Conservation (phyloP, 2,797 vertebrate genomes). For the Pristis pectinata region DNA sequence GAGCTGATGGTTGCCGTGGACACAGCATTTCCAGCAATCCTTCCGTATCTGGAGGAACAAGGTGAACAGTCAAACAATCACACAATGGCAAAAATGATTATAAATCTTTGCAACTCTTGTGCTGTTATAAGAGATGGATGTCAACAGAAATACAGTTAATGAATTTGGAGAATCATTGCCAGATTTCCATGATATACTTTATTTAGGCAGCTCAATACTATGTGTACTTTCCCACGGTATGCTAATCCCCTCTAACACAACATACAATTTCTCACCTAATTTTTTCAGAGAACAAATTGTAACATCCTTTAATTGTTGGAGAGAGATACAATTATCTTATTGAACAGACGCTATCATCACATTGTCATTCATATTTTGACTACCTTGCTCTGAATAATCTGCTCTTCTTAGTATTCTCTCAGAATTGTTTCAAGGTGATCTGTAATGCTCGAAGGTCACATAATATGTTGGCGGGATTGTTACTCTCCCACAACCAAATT, state of each 20-base stretch:
- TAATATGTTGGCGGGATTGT: background rate
- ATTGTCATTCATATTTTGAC: background rate
- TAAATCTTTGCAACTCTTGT: background rate
- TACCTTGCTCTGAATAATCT: background rate
- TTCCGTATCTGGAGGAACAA: background rate
- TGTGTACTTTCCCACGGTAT: background rate
- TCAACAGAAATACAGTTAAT: background rate
- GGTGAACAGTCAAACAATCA: background rate
- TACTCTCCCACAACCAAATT: background rate
- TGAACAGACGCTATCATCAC: background rate
- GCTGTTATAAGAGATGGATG: background rate
- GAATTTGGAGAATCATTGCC: background rate
- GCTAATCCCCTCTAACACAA: background rate
- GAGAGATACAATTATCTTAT: background rate
- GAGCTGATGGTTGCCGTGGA: background rate
- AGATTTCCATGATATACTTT: background rate
- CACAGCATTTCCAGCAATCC: background rate
- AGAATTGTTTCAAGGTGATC: constrained; percentile 11
- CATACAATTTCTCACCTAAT: background rate
- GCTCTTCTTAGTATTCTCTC: background rate
- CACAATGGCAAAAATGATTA: background rate
- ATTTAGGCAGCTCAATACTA: background rate
- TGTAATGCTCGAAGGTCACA: background rate
- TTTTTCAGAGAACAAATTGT: background rate
- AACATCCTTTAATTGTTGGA: background rate